Base-by-base conservation (phyloP, 2,113 vertebrate species). In the Ascaphus truei region DNA sequence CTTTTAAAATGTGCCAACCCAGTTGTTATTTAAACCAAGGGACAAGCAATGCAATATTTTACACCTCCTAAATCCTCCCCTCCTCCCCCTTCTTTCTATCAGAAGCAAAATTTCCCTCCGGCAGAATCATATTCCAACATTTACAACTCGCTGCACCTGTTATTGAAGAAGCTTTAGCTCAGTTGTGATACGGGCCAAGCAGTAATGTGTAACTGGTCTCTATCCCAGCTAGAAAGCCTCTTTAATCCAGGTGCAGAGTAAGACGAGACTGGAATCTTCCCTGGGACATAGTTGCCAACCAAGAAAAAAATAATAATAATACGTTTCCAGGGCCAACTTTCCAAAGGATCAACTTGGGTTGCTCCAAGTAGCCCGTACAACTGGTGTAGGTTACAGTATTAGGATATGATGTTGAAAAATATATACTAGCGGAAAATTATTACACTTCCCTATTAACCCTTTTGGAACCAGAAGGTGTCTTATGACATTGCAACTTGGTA, bases 71-170 rank as follows among this genome's bases (percentile, higher is more conserved):
- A n/a, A 69, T 60, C 25, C 67, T 60, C 22, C 22, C 26, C 20
- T 57, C 26, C 31, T 20, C 16, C 33, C 36, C 56, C 16, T 45
- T 37, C 16, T 52, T 59, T 31, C 31, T 61, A 18, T 52, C 33
- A 13, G 34, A 18, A 36, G 45, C 23, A 41, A 31, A 41, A 31
- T 23, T 23, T 41, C 47, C 41, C 67, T 33, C 18, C 45, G 30
- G 16, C 30, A 71, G 34, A 71, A 52, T 71, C 67, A 41, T 9
- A 71, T 71, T 69, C 33, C 23, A 27, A 61, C 34, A 39, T 59
- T 41, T 52, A 61, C 56, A 52, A 22, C 18, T 61, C n/a, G 30
- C n/a, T 52, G 57, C 67, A 71, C 67, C 67, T 71, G 67, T 71
- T 61, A 71, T 71, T 41, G 45, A 51, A 61, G 48, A 33, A 52